phyloP scores from a whole-genome alignment of 2,888 invertebrate genomes.

The Encarsia formosa region DNA sequence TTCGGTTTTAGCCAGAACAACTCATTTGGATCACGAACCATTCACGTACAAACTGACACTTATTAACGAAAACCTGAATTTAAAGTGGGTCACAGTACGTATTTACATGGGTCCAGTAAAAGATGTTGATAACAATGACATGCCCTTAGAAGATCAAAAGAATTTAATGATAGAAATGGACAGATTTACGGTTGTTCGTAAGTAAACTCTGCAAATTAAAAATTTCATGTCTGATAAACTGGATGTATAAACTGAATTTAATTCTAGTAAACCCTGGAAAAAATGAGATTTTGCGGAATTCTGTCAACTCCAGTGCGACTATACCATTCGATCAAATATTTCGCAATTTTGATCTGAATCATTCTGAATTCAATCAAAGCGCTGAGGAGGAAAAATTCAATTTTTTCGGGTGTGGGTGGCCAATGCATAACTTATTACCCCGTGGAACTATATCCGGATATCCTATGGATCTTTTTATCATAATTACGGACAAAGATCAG shows the following conservation, averaged over 20 bases:
- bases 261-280: slow-evolving; percentile 63
- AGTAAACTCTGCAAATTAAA: slow-evolving; percentile 1
- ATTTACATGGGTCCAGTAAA: slow-evolving; percentile 66
- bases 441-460: slow-evolving; percentile 66
- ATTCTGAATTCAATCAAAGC: slow-evolving; percentile 54
- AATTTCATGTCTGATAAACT: slow-evolving; percentile 34
- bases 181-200: slow-evolving; percentile 63
- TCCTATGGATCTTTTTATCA: slow-evolving; percentile 66
- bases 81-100: slow-evolving; percentile 61
- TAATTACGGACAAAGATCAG: slow-evolving; percentile 68
- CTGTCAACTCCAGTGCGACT: slow-evolving; percentile 72
- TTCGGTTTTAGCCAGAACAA: slow-evolving; percentile 67
- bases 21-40: slow-evolving; percentile 72
- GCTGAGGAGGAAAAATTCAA: slow-evolving; percentile 61
- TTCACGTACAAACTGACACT: slow-evolving; percentile 65
- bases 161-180: slow-evolving; percentile 68
- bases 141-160: slow-evolving; percentile 61
- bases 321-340: slow-evolving; percentile 80
- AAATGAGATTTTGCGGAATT: slow-evolving; percentile 64
- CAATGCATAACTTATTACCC: slow-evolving; percentile 73
- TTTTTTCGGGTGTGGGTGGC: slow-evolving; percentile 87
- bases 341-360: slow-evolving; percentile 61
- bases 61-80: slow-evolving; percentile 55
- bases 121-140: slow-evolving; percentile 63
- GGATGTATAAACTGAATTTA: slow-evolving; percentile 56